Percentiles rank a stretch among this genome's conserved stretches.
Conservation (phyloP, 2,888 invertebrate genomes). For the Lithophane socia region DNA sequence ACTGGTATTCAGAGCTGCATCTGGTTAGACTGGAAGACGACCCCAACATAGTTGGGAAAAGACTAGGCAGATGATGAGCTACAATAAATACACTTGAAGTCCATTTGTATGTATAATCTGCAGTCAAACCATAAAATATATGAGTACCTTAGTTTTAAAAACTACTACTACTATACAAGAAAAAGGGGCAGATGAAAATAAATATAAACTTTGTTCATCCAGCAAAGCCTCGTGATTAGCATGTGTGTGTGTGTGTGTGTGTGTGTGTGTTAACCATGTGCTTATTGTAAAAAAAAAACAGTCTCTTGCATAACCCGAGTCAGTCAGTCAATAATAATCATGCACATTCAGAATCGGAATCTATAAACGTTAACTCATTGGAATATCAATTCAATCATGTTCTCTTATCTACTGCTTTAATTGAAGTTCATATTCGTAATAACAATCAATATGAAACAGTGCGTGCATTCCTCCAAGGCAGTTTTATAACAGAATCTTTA, state of each 20-base stretch:
- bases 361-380: conserved; percentile 4
- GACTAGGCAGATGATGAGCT: too few species aligned
- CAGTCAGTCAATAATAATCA: conserved; percentile 1
- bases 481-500: conserved; percentile 2
- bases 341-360: neutral
- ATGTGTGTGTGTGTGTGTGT: too few species aligned
- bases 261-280: too few species aligned
- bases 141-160: neutral
- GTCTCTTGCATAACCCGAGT: neutral
- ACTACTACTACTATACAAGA: neutral
- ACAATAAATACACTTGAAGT: neutral
- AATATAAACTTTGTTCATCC: neutral
- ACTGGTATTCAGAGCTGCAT: too few species aligned
- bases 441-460: neutral
- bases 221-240: neutral
- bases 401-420: conserved; percentile 1
- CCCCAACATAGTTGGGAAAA: too few species aligned
- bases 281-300: neutral
- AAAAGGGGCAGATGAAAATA: neutral
- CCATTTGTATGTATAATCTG: neutral
- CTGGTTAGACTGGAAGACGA: too few species aligned
- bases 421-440: neutral
- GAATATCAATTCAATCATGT: neutral
- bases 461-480: neutral
- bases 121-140: conserved; percentile 4